Evolutionary conservation across 92 coral and sea anemone species (phyloP).

Genomic region (Porites lobata): DNA sequence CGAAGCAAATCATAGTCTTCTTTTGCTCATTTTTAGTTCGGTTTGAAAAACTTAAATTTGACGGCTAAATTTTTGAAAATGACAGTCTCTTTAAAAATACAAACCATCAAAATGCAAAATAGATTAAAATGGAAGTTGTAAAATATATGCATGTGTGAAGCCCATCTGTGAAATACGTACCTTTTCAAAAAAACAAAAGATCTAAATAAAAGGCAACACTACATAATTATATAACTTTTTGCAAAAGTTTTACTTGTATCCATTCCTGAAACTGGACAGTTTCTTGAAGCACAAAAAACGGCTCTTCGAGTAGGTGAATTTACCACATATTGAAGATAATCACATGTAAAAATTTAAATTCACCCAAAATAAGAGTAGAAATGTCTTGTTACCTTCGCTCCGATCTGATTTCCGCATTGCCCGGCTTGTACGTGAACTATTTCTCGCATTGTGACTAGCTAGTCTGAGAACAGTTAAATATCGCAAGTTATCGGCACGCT

Average conservation of each 20-base stretch:
- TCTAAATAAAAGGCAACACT: no score
- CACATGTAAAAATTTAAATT: background rate
- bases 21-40: no score
- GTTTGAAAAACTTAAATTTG: no score
- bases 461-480: background rate
- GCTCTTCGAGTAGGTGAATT: background rate
- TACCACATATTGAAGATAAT: background rate
- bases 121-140: background rate
- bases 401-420: constrained; percentile 96
- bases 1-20: no score
- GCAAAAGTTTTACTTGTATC: no score
- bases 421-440: constrained; percentile 95
- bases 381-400: constrained; percentile 84
- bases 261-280: no score
- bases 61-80: no score
- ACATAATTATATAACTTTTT: no score
- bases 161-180: no score
- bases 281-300: no score
- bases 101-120: background rate
- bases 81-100: no score
- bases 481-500: background rate
- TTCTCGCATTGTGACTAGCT: constrained; percentile 77
- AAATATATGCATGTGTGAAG: background rate
- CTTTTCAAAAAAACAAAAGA: no score
- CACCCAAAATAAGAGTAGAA: background rate